Conservation (phyloP, 2,888 invertebrate genomes). For the Drosophila putrida region DNA sequence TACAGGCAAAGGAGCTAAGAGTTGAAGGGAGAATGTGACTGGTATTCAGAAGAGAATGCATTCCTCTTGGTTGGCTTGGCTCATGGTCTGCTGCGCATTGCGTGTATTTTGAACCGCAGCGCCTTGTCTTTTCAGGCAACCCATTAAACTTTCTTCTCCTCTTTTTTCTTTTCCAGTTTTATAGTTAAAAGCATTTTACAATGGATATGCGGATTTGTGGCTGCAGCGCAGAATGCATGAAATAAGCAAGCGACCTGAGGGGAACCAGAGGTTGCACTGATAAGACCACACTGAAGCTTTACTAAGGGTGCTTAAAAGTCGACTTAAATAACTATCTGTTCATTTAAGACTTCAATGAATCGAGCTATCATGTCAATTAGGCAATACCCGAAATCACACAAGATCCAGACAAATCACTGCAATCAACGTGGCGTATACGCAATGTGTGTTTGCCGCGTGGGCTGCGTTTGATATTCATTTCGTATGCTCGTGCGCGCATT, state of each 20-base stretch:
- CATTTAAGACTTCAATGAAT: conserved; percentile 4
- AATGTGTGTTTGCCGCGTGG: conserved; percentile 12
- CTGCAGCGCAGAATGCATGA: conserved; percentile 52
- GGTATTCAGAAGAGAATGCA: conserved; percentile 49
- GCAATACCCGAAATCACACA: conserved; percentile 1
- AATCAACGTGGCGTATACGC: conserved; percentile 48
- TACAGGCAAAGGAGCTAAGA: background rate
- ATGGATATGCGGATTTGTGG: conserved; percentile 64
- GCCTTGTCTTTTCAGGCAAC: conserved; percentile 32
- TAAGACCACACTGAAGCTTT: conserved; percentile 6
- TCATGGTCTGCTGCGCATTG: conserved; percentile 66
- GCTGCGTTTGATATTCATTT: conserved; percentile 31
- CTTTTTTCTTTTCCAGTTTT: conserved; percentile 25
- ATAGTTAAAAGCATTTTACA: conserved; percentile 56
- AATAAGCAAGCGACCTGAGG: conserved; percentile 42
- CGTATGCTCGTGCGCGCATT: conserved; percentile 62
- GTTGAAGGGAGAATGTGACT: background rate
- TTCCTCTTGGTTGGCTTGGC: conserved; percentile 54
- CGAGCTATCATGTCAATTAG: conserved; percentile 9
- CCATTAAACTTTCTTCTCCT: conserved; percentile 40
- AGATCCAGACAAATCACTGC: conserved; percentile 24
- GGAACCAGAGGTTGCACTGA: background rate
- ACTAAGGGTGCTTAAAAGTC: background rate
- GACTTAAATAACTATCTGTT: conserved; percentile 6
- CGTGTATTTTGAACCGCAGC: conserved; percentile 23